phyloP scores from a whole-genome alignment of 2,113 vertebrate species.

The Scortum barcoo region DNA sequence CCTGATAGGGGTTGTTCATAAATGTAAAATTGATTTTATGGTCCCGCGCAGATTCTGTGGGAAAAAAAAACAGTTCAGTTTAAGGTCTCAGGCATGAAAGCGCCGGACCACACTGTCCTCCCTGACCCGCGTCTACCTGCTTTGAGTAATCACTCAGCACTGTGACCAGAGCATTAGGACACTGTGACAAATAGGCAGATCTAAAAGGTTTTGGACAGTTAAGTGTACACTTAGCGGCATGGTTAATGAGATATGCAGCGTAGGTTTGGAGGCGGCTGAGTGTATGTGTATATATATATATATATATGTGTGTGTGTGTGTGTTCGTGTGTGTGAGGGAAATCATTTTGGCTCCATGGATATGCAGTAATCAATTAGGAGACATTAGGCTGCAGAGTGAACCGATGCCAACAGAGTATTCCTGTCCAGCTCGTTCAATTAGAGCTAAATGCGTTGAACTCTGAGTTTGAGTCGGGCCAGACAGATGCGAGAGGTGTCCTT shows the following conservation, averaged over 20 bases:
- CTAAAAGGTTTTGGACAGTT: slow-evolving; percentile 82
- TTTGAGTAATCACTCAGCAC: slow-evolving; percentile 54
- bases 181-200: slow-evolving; percentile 67
- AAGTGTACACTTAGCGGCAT: slow-evolving; percentile 68
- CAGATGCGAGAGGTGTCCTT: slow-evolving; percentile 71
- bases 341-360: slow-evolving; percentile 28
- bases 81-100: slow-evolving; percentile 43
- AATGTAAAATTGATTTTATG: neutral
- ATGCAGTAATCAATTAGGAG: slow-evolving; percentile 54
- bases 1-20: neutral
- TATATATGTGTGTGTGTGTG: slow-evolving; percentile 10
- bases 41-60: neutral
- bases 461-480: slow-evolving; percentile 31
- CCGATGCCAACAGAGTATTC: slow-evolving; percentile 43
- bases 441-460: slow-evolving; percentile 27
- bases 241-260: slow-evolving; percentile 58
- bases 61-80: slow-evolving; percentile 47
- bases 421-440: slow-evolving; percentile 36
- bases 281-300: slow-evolving; percentile 7
- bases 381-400: slow-evolving; percentile 38
- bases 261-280: slow-evolving; percentile 17
- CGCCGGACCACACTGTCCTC: slow-evolving; percentile 20
- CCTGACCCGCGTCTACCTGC: slow-evolving; percentile 55
- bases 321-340: slow-evolving; percentile 1
- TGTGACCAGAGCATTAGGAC: slow-evolving; percentile 42